These are phyloP conservation scores for Lasioglossum albipes DNA, from an alignment of 1,140 invertebrate species.

Conservation along the genomic window DNA sequence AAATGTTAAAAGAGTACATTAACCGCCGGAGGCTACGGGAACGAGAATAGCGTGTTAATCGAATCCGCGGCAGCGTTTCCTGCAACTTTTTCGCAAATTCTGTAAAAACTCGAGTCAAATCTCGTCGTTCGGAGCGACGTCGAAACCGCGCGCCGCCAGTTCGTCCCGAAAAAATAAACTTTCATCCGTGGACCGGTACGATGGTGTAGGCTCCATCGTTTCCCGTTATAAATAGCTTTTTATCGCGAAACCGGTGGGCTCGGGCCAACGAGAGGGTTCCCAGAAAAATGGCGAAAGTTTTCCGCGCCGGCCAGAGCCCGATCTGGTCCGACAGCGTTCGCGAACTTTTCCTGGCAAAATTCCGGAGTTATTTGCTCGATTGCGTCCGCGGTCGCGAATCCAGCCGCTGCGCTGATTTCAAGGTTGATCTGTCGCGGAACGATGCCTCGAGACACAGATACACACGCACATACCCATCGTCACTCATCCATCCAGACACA, in stretches of 20 bases:
- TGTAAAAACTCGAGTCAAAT: too few relatives aligned
- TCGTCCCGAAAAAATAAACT: neutral
- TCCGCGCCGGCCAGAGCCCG: neutral
- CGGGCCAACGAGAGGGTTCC: neutral
- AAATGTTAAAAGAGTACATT: too few relatives aligned
- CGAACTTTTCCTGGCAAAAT: slow-evolving; percentile 26
- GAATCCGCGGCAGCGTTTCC: too few relatives aligned
- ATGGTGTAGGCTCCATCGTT: neutral
- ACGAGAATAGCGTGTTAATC: too few relatives aligned
- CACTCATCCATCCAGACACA: neutral
- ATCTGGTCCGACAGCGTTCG: neutral
- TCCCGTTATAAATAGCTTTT: neutral
- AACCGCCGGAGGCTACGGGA: too few relatives aligned
- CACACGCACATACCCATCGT: slow-evolving; percentile 15
- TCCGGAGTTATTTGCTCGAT: slow-evolving; percentile 4
- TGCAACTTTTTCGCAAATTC: too few relatives aligned
- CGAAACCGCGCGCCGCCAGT: too few relatives aligned
- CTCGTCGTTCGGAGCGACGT: too few relatives aligned
- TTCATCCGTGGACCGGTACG: too few relatives aligned
- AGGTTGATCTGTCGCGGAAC: slow-evolving; percentile 38
- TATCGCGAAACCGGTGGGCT: neutral
- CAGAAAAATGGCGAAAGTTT: slow-evolving; percentile 12
- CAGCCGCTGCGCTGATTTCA: slow-evolving; percentile 6
- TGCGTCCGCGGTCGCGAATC: neutral
- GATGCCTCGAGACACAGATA: slow-evolving; percentile 4